A percentile compares a stretch with the other conserved stretches of the same genome.
phyloP scores from a whole-genome alignment of 2,888 invertebrate genomes.

The Eutolmus rufibarbis region DNA sequence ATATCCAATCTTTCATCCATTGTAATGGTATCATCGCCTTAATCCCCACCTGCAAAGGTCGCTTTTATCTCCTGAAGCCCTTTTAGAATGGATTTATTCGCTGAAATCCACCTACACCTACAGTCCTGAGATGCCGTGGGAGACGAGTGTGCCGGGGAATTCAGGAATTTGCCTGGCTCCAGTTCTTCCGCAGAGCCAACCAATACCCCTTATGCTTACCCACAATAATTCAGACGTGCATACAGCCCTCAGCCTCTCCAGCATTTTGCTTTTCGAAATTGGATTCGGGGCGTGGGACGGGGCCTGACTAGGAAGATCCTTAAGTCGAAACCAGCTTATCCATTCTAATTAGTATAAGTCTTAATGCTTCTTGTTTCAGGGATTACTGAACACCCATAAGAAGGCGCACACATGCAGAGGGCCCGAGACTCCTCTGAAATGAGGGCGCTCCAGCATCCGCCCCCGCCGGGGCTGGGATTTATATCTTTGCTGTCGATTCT shows the following conservation, averaged over 20 bases:
- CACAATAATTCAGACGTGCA: constrained; percentile 2
- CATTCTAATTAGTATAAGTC: constrained; percentile 51
- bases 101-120: not conserved
- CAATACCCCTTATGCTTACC: not conserved
- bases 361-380: constrained; percentile 49
- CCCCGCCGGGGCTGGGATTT: not conserved
- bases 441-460: not conserved
- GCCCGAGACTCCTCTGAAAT: not conserved
- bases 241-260: constrained; percentile 9
- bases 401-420: constrained; percentile 22
- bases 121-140: not conserved
- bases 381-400: constrained; percentile 46
- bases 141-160: not conserved
- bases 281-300: not conserved
- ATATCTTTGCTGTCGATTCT: constrained; percentile 29
- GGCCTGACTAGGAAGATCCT: constrained; percentile 41
- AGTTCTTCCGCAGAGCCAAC: not conserved
- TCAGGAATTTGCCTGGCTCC: not conserved
- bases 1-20: constrained; percentile 11
- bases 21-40: not conserved
- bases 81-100: constrained; percentile 5
- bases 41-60: constrained; percentile 13
- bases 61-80: not conserved
- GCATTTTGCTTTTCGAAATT: not conserved
- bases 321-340: constrained; percentile 51